phyloP scores from a whole-genome alignment of 2,797 vertebrate species.

The Bradypodion ventrale region DNA sequence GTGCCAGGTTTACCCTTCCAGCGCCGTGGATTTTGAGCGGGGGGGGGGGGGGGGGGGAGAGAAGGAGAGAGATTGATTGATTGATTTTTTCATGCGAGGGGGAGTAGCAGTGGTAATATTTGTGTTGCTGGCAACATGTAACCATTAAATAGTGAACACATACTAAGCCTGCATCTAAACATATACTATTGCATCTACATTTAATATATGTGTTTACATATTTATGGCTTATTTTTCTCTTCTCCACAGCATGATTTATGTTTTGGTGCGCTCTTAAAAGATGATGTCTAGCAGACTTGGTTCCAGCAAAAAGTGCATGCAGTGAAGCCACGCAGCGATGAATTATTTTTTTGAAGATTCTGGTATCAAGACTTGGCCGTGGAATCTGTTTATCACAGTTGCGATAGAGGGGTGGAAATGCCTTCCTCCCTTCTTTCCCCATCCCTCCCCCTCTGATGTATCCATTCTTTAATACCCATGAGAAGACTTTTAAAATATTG shows the following conservation, averaged over 20 bases:
- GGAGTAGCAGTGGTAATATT: not conserved
- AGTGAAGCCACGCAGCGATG: constrained; percentile 70
- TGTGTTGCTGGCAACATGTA: not conserved
- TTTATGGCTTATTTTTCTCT: constrained; percentile 53
- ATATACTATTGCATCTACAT: not conserved
- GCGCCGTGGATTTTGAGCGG: too few relatives aligned
- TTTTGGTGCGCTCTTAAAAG: constrained; percentile 97
- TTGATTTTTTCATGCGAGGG: not conserved
- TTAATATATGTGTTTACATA: too few relatives aligned
- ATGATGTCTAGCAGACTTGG: constrained; percentile 60
- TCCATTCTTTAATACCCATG: constrained; percentile 78
- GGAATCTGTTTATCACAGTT: constrained; percentile 66
- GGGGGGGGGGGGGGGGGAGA: too few relatives aligned
- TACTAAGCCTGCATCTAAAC: not conserved
- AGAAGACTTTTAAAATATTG: constrained; percentile 71
- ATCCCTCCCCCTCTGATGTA: constrained; percentile 60
- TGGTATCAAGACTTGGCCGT: constrained; percentile 63
- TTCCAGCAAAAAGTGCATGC: constrained; percentile 80
- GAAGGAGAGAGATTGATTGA: not conserved
- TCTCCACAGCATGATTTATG: constrained; percentile 94
- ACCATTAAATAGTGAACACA: not conserved
- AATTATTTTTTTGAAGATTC: constrained; percentile 70
- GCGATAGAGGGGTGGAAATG: constrained; percentile 51
- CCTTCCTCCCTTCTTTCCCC: constrained; percentile 65
- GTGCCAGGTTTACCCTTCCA: too few relatives aligned